Conservation (phyloP, 92 coral and sea anemone species). For the Desmophyllum pertusum region DNA sequence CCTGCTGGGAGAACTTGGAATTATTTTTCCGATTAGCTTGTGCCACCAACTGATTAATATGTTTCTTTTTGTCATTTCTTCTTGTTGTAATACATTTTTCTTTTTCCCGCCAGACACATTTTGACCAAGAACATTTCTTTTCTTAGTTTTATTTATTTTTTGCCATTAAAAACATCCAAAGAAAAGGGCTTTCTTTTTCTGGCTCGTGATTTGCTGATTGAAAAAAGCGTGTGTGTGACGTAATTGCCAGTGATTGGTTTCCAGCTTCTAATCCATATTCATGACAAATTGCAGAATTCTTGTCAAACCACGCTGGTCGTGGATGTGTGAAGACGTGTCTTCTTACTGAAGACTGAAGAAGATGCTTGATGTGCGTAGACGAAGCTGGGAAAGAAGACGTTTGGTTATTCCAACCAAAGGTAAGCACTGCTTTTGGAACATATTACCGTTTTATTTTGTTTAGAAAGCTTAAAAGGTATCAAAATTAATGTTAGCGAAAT, state of each 20-base stretch:
- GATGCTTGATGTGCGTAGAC: neutral
- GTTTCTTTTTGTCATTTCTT: too few relatives aligned
- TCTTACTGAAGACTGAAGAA: neutral
- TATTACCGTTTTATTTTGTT: neutral
- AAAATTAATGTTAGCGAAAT: too few relatives aligned
- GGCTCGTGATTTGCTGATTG: neutral
- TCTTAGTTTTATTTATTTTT: too few relatives aligned
- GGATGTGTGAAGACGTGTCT: neutral
- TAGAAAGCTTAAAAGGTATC: neutral
- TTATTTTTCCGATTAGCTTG: too few relatives aligned
- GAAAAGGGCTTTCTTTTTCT: neutral
- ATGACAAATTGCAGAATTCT: neutral
- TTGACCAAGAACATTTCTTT: too few relatives aligned
- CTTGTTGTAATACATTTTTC: too few relatives aligned
- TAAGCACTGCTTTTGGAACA: neutral
- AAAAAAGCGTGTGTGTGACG: neutral
- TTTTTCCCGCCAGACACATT: too few relatives aligned
- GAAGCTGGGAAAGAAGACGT: neutral
- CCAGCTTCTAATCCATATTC: neutral
- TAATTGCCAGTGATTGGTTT: neutral
- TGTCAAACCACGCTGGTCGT: neutral
- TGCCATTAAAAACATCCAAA: neutral
- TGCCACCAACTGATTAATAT: too few relatives aligned
- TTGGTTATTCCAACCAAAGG: neutral
- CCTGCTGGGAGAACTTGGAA: too few relatives aligned